phyloP scores from a whole-genome alignment of 2,888 invertebrate genomes.

The Calameuta pallipes region DNA sequence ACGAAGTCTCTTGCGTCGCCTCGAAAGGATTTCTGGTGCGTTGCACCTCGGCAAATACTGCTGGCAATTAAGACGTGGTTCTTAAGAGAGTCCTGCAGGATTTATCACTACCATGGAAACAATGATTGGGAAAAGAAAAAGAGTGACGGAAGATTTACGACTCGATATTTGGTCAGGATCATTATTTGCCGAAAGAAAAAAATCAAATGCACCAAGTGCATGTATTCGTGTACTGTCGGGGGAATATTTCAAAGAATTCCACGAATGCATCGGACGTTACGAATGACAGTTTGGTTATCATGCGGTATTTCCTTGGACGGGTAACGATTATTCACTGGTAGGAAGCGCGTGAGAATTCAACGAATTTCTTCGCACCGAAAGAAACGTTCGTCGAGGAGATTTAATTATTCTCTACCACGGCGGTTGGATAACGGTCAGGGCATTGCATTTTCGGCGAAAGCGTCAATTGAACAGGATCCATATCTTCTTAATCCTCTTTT shows the following conservation, averaged over 20 bases:
- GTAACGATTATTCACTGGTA: not conserved
- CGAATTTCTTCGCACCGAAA: not conserved
- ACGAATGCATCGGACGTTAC: not conserved
- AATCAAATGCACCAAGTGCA: not conserved
- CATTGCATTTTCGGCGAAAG: not conserved
- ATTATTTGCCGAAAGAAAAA: too few species aligned
- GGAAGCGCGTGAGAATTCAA: not conserved
- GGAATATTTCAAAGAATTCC: not conserved
- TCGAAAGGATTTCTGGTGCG: slow-evolving; percentile 41
- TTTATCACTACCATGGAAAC: not conserved
- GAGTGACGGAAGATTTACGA: not conserved
- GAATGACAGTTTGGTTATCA: too few species aligned
- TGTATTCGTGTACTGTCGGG: not conserved
- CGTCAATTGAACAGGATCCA: not conserved
- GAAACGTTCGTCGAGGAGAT: not conserved
- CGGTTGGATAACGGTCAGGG: not conserved
- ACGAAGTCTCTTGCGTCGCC: not conserved
- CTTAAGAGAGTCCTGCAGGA: not conserved
- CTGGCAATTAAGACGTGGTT: not conserved
- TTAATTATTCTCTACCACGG: not conserved
- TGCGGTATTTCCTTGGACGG: not conserved
- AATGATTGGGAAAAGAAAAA: not conserved
- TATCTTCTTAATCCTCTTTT: not conserved
- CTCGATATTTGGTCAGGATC: not conserved
- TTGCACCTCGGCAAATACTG: slow-evolving; percentile 35